These are phyloP conservation scores for Channa argus DNA, from an alignment of 2,113 vertebrate genomes.

Conservation along the genomic window DNA sequence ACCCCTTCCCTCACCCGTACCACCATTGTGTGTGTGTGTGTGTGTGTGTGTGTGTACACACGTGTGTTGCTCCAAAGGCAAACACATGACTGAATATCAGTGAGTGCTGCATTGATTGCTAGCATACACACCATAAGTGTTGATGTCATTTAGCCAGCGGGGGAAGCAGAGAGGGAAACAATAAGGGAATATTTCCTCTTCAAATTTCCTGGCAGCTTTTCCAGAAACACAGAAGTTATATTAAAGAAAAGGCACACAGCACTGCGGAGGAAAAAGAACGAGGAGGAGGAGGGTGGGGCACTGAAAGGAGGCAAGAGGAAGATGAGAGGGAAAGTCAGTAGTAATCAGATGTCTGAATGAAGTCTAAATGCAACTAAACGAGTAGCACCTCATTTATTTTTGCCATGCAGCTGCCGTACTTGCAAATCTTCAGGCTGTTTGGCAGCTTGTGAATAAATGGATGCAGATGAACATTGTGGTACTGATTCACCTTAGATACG, in stretches of 20 bases:
- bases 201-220: slow-evolving; percentile 67
- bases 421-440: slow-evolving; percentile 2
- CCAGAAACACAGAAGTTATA: slow-evolving; percentile 73
- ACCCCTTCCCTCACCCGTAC: slow-evolving; percentile 49
- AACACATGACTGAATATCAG: slow-evolving; percentile 51
- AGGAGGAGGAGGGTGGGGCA: slow-evolving; percentile 46
- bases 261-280: slow-evolving; percentile 52
- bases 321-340: slow-evolving; percentile 1
- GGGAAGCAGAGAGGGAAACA: slow-evolving; percentile 53
- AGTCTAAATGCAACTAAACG: slow-evolving; percentile 24
- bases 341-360: slow-evolving; percentile 37
- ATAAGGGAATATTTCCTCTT: slow-evolving; percentile 60
- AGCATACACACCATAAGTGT: slow-evolving; percentile 52
- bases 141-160: slow-evolving; percentile 64
- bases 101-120: slow-evolving; percentile 65
- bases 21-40: slow-evolving; percentile 11
- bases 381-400: slow-evolving; percentile 7
- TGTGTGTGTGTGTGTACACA: slow-evolving; percentile 4
- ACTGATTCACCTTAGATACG: neutral
- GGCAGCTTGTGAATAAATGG: neutral
- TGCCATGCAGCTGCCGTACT: slow-evolving; percentile 10
- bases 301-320: slow-evolving; percentile 25
- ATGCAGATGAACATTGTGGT: neutral
- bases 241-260: slow-evolving; percentile 61
- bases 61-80: slow-evolving; percentile 22